These are phyloP conservation scores for Heliocidaris erythrogramma DNA, from an alignment of 35 echinoderm and acorn worm genomes.

Conservation along the genomic window DNA sequence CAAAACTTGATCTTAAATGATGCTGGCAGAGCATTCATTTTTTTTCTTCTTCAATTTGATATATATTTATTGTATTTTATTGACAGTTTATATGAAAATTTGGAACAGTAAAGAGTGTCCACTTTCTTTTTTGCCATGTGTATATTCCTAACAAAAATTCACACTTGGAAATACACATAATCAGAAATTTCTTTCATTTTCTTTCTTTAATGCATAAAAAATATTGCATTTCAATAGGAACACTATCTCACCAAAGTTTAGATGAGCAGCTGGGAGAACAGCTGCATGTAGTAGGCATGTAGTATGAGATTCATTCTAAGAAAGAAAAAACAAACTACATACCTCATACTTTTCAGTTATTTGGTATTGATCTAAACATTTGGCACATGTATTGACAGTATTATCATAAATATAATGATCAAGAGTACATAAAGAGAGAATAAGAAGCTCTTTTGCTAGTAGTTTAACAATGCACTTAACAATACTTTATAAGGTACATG, in stretches of 20 bases:
- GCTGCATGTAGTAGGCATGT: background rate
- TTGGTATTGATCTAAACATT: background rate
- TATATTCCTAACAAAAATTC: background rate
- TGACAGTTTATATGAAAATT: no score
- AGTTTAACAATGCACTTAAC: background rate
- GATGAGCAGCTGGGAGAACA: background rate
- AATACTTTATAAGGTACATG: background rate
- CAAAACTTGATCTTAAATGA: no score
- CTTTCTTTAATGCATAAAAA: slow-evolving; percentile 4
- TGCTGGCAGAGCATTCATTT: no score
- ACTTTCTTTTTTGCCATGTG: no score
- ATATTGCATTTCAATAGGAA: background rate
- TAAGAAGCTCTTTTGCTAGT: background rate
- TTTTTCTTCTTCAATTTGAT: no score
- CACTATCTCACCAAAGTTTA: background rate
- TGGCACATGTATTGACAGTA: background rate
- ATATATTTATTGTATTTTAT: no score
- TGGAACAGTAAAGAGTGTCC: no score
- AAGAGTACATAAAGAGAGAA: background rate
- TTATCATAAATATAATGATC: background rate
- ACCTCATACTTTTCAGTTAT: background rate
- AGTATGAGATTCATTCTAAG: background rate
- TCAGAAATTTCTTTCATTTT: background rate
- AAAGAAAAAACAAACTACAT: background rate
- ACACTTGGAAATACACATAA: background rate